A percentile compares a stretch with the other conserved stretches of the same genome.
Evolutionary conservation across 2,113 vertebrate genomes (phyloP).

Genomic region (Colinus virginianus): DNA sequence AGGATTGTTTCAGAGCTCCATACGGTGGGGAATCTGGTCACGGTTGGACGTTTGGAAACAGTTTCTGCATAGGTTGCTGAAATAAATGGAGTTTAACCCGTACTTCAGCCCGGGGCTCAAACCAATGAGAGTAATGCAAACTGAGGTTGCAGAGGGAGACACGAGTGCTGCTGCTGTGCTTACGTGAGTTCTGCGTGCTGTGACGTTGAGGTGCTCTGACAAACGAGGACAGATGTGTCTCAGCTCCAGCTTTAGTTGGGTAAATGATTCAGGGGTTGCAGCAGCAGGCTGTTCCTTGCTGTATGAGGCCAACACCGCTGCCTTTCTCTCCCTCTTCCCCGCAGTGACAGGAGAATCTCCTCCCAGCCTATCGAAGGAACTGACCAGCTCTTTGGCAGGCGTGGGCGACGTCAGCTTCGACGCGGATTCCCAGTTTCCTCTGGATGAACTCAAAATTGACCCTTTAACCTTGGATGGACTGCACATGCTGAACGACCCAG

Average conservation of each 20-base stretch:
- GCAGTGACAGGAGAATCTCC: slow-evolving; percentile 98
- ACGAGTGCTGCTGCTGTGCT: rapidly evolving
- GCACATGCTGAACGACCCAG: slow-evolving; percentile 98
- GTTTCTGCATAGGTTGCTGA: neutral
- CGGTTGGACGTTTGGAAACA: neutral
- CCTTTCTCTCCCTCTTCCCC: neutral
- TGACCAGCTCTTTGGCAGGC: slow-evolving; percentile 91
- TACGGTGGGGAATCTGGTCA: neutral
- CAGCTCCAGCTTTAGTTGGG: neutral
- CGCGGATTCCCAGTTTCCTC: slow-evolving; percentile 94
- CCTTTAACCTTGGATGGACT: slow-evolving; percentile 96
- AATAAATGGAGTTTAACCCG: rapidly evolving
- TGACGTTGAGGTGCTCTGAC: neutral
- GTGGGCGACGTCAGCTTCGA: slow-evolving; percentile 96
- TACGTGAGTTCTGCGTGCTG: rapidly evolving
- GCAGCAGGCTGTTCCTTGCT: neutral
- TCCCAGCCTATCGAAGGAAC: slow-evolving; percentile 97
- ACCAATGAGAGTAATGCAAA: neutral
- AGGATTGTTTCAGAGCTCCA: neutral
- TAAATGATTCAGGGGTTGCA: rapidly evolving
- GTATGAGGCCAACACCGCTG: rapidly evolving
- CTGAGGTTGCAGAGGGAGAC: neutral
- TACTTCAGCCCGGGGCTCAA: neutral
- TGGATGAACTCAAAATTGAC: slow-evolving; percentile 99
- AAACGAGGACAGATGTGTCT: rapidly evolving